Conservation (phyloP, 2,113 vertebrate genomes). For the Prietella phreatophila region DNA sequence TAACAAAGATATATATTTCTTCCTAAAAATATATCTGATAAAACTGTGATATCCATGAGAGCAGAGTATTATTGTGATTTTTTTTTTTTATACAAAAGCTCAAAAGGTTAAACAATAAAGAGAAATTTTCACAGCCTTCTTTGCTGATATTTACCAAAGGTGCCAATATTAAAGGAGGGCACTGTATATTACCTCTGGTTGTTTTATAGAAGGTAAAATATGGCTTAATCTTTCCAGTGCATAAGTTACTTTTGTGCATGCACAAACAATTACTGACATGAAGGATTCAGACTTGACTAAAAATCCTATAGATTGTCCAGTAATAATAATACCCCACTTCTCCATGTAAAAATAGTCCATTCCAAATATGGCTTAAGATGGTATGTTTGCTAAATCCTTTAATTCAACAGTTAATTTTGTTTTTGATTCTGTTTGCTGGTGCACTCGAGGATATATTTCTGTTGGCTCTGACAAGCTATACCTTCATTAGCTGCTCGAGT, state of each 20-base stretch:
- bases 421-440: conserved; percentile 4
- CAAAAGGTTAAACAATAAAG: no score
- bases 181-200: neutral
- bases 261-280: neutral
- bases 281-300: neutral
- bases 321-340: neutral
- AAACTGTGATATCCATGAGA: no score
- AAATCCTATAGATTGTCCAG: neutral
- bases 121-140: no score
- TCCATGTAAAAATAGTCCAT: neutral
- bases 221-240: neutral
- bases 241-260: neutral
- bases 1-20: no score
- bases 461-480: neutral
- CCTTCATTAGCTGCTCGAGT: neutral
- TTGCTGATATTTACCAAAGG: no score
- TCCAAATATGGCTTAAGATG: neutral
- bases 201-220: neutral
- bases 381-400: neutral
- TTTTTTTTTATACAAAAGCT: no score
- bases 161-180: no score
- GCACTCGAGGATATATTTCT: conserved; percentile 10
- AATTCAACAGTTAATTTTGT: neutral
- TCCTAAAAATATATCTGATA: no score
- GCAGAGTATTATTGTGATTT: no score